A percentile compares a stretch with the other conserved stretches of the same genome.
These are phyloP conservation scores for Iguana delicatissima DNA, from an alignment of 2,797 vertebrate genomes.

Conservation along the genomic window DNA sequence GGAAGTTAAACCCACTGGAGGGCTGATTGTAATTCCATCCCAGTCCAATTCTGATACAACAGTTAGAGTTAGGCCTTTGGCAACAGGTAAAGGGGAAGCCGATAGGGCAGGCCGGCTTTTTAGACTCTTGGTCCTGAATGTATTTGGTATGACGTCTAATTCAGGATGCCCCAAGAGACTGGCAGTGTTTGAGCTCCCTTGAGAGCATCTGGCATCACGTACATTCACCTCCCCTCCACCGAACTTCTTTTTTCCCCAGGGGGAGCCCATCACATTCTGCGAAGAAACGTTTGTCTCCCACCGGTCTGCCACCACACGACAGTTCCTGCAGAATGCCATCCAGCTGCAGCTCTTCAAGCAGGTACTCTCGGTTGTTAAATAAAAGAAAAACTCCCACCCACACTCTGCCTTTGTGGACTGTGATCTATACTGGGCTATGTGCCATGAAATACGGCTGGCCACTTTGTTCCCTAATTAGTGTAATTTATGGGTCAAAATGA, in stretches of 20 bases:
- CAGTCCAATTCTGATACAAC: neutral
- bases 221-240: slow-evolving; percentile 27
- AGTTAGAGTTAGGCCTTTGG: neutral
- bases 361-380: slow-evolving; percentile 75
- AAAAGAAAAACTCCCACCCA: fast-evolving
- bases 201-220: neutral
- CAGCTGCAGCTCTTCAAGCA: slow-evolving; percentile 98
- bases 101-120: neutral
- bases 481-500: slow-evolving; percentile 37
- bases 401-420: neutral
- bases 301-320: slow-evolving; percentile 93
- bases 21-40: neutral
- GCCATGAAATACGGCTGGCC: slow-evolving; percentile 25
- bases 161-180: too few species aligned
- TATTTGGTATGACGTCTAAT: neutral
- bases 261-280: slow-evolving; percentile 94
- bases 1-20: too few species aligned
- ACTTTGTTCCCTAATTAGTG: slow-evolving; percentile 35
- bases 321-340: slow-evolving; percentile 95
- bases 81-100: neutral
- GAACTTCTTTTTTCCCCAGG: slow-evolving; percentile 77
- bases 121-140: neutral
- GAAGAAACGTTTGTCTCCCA: slow-evolving; percentile 94
- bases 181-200: neutral
- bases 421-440: neutral